Percentiles rank a stretch among this genome's conserved stretches.
Evolutionary conservation across 2,888 invertebrate species (phyloP).

Genomic region (Zaprionus lineosus): DNA sequence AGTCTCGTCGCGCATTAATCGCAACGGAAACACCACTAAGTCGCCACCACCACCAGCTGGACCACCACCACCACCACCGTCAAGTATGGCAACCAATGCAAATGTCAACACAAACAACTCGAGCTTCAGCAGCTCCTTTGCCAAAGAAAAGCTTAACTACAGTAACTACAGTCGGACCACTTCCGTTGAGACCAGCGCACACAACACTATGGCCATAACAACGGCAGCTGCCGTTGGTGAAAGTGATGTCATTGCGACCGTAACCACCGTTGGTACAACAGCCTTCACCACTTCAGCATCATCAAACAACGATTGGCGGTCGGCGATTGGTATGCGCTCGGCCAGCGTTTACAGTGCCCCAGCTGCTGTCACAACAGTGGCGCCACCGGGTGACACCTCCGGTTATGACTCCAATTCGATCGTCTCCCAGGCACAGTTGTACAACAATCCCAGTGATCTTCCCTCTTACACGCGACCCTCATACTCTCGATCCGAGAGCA

Average conservation of each 20-base stretch:
- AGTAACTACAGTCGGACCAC: conserved; percentile 76
- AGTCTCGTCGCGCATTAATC: conserved; percentile 79
- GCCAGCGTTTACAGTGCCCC: conserved; percentile 81
- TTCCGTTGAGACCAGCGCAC: conserved; percentile 80
- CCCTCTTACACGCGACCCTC: conserved; percentile 80
- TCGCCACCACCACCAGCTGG: conserved; percentile 78
- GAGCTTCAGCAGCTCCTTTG: conserved; percentile 66
- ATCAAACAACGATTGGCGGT: conserved; percentile 69
- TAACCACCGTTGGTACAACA: conserved; percentile 48
- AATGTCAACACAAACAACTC: conserved; percentile 45
- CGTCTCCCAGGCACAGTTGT: conserved; percentile 76
- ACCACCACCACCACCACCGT: conserved; percentile 79
- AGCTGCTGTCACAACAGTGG: conserved; percentile 75
- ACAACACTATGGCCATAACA: conserved; percentile 70
- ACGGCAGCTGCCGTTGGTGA: conserved; percentile 57
- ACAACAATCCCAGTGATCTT: conserved; percentile 77
- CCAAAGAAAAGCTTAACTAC: conserved; percentile 69
- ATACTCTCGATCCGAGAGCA: conserved; percentile 82
- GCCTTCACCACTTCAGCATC: conserved; percentile 60
- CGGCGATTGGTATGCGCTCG: conserved; percentile 73
- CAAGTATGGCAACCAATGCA: conserved; percentile 43
- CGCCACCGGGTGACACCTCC: conserved; percentile 73
- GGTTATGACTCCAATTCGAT: conserved; percentile 77
- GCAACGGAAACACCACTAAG: conserved; percentile 74
- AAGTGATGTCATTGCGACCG: conserved; percentile 60